Evolutionary conservation across 2,113 vertebrate genomes (phyloP).

Genomic region (Hoplias malabaricus): DNA sequence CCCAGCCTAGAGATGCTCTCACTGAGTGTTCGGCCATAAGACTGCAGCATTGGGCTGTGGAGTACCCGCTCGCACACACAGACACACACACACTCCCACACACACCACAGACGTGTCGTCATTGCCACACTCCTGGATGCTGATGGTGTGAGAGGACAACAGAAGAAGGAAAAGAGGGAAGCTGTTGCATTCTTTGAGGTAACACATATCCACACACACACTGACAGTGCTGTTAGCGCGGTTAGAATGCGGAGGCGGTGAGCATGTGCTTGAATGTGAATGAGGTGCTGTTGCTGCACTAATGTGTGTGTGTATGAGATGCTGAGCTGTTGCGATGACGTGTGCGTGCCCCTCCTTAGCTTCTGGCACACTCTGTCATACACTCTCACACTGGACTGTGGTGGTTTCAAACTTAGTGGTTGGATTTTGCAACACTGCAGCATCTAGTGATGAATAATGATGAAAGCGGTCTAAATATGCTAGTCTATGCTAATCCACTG

Average conservation of each 20-base stretch:
- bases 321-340: conserved; percentile 18
- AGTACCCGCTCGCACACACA: conserved; percentile 30
- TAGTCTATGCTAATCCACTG: neutral
- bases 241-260: conserved; percentile 4
- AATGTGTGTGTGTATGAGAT: conserved; percentile 25
- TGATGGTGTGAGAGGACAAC: conserved; percentile 52
- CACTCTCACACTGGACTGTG: neutral
- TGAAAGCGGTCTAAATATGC: neutral
- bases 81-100: conserved; percentile 18
- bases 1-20: conserved; percentile 42
- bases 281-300: conserved; percentile 24
- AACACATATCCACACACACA: conserved; percentile 27
- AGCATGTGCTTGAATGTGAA: conserved; percentile 32
- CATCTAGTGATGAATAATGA: neutral
- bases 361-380: neutral
- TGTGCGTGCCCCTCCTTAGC: conserved; percentile 32
- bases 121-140: conserved; percentile 50
- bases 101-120: conserved; percentile 53
- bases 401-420: neutral
- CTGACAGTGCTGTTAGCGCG: neutral
- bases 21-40: conserved; percentile 41
- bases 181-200: conserved; percentile 57
- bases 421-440: neutral
- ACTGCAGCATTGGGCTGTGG: conserved; percentile 50
- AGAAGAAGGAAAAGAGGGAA: conserved; percentile 35